Conservation (phyloP, 2,113 vertebrate species). For the Menidia beryllina region DNA sequence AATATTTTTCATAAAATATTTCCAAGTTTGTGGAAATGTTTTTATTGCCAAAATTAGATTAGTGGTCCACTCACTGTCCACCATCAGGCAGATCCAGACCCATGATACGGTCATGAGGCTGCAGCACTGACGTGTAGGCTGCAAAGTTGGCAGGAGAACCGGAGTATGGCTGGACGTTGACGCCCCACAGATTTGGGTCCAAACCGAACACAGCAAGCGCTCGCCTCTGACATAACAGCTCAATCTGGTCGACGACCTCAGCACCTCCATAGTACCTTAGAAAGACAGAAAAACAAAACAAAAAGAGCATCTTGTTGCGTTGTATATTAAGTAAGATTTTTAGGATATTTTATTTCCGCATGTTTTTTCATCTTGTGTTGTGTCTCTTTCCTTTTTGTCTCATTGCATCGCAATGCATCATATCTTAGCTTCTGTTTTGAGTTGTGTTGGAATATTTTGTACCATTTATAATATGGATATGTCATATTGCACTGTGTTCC, state of each 20-base stretch:
- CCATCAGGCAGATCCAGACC: slow-evolving; percentile 92
- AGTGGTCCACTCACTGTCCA: slow-evolving; percentile 85
- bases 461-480: background rate
- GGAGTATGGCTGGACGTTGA: slow-evolving; percentile 94
- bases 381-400: background rate
- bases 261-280: slow-evolving; percentile 92
- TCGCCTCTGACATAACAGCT: slow-evolving; percentile 89
- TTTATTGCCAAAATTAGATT: too few species aligned
- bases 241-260: slow-evolving; percentile 90
- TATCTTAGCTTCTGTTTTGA: background rate
- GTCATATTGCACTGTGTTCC: background rate
- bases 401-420: background rate
- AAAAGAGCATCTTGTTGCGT: too few species aligned
- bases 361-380: too few species aligned
- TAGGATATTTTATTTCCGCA: too few species aligned
- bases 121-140: slow-evolving; percentile 89
- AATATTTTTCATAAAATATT: too few species aligned
- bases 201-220: slow-evolving; percentile 86
- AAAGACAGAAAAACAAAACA: background rate
- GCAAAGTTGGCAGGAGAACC: slow-evolving; percentile 94
- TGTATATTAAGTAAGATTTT: too few species aligned
- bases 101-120: slow-evolving; percentile 93
- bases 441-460: background rate
- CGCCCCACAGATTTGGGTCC: slow-evolving; percentile 87
- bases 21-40: too few species aligned